These are phyloP conservation scores for Tetramorium bicarinatum DNA, from an alignment of 2,888 invertebrate genomes.

Conservation along the genomic window DNA sequence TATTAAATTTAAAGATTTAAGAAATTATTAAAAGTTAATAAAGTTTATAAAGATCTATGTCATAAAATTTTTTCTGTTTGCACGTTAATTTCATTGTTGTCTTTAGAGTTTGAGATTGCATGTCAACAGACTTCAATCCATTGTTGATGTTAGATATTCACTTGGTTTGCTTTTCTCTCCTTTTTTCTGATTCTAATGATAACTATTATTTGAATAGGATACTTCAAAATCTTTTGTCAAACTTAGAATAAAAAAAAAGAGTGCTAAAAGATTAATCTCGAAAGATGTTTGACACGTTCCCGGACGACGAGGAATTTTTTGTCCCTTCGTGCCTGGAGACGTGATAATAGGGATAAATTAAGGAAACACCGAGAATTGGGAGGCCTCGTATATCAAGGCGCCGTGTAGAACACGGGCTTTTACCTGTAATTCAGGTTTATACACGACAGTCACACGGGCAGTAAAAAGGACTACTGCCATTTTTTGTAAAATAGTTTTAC, in stretches of 20 bases:
- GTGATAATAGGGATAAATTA: slow-evolving; percentile 57
- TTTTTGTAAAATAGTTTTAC: slow-evolving; percentile 86
- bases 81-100: not conserved
- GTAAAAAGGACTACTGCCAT: slow-evolving; percentile 81
- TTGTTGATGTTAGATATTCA: slow-evolving; percentile 10
- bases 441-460: slow-evolving; percentile 74
- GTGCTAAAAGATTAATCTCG: slow-evolving; percentile 52
- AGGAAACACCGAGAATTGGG: slow-evolving; percentile 55
- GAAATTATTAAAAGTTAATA: not conserved
- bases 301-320: slow-evolving; percentile 32
- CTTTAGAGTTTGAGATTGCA: not conserved
- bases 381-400: slow-evolving; percentile 72
- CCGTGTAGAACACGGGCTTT: slow-evolving; percentile 82
- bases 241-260: slow-evolving; percentile 20
- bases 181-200: slow-evolving; percentile 14
- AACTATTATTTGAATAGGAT: slow-evolving; percentile 39
- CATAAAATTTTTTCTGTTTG: slow-evolving; percentile 28
- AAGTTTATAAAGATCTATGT: not conserved
- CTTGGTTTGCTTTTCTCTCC: not conserved
- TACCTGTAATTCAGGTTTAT: slow-evolving; percentile 83
- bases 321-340: slow-evolving; percentile 2
- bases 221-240: slow-evolving; percentile 25
- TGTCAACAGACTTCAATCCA: not conserved
- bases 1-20: not conserved
- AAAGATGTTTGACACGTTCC: slow-evolving; percentile 25